These are phyloP conservation scores for Gasterosteus nipponicus DNA, from an alignment of 2,113 vertebrate species.

Conservation along the genomic window DNA sequence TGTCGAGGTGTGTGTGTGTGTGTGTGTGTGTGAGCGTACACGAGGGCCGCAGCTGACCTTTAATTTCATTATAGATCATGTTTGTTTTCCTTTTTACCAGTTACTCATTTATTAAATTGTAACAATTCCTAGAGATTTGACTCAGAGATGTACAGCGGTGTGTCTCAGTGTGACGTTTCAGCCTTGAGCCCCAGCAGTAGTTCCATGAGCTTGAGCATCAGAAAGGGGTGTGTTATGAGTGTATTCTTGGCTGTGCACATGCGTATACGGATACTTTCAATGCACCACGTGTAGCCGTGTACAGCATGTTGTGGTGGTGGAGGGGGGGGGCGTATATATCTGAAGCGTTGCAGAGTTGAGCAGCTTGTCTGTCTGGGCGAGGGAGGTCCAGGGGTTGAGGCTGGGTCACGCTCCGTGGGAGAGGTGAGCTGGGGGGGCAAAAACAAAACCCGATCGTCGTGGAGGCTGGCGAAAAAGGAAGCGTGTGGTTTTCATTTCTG, in stretches of 20 bases:
- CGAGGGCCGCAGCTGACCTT: neutral
- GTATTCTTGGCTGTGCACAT: neutral
- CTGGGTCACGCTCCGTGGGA: constrained; percentile 74
- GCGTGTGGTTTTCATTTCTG: constrained; percentile 48
- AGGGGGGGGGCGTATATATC: constrained; percentile 10
- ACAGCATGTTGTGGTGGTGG: neutral
- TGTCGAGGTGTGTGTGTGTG: constrained; percentile 5
- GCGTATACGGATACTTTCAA: neutral
- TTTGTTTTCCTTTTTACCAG: neutral
- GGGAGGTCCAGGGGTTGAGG: constrained; percentile 75
- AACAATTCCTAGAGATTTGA: too few species aligned
- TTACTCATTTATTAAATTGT: neutral
- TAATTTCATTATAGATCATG: neutral
- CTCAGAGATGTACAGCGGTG: too few species aligned
- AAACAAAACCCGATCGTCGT: constrained; percentile 19
- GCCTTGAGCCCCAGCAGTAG: neutral
- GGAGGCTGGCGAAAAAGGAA: constrained; percentile 28
- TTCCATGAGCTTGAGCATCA: neutral
- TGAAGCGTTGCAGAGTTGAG: constrained; percentile 24
- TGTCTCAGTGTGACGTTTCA: too few species aligned
- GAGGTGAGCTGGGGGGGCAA: constrained; percentile 30
- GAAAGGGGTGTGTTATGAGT: neutral
- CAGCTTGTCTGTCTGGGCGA: constrained; percentile 61
- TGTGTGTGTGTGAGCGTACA: neutral
- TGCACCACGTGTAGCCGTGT: constrained; percentile 4